Conservation (phyloP, 2,113 vertebrate species). For the Speoplatyrhinus poulsoni region DNA sequence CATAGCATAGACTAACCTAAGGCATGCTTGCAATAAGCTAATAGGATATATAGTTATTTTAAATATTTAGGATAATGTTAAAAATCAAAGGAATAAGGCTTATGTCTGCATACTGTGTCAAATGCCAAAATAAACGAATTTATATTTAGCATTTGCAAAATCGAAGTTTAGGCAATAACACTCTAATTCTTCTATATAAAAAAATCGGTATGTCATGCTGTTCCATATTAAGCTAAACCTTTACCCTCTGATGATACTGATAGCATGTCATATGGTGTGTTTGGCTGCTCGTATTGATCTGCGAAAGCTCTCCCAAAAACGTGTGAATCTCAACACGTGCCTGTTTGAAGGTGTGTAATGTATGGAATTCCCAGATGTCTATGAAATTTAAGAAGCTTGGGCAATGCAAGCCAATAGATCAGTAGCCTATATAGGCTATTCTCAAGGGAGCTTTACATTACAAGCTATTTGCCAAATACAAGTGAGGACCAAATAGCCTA, state of each 20-base stretch:
- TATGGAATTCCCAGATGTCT: conserved; percentile 97
- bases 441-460: conserved; percentile 20
- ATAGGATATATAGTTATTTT: no score
- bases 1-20: no score
- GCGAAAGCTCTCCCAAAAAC: conserved; percentile 77
- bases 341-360: conserved; percentile 95
- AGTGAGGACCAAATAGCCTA: neutral
- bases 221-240: no score
- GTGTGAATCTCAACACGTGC: conserved; percentile 83
- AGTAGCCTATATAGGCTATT: conserved; percentile 38
- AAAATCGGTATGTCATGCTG: no score
- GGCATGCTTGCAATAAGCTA: no score
- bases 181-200: no score
- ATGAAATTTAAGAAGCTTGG: conserved; percentile 88
- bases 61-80: no score
- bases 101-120: no score
- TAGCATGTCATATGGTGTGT: conserved; percentile 28
- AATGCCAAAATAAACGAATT: no score
- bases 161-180: no score
- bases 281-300: conserved; percentile 58
- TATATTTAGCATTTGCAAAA: no score
- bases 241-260: conserved; percentile 13
- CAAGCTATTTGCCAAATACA: conserved; percentile 11
- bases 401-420: conserved; percentile 83
- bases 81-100: no score